Percentiles rank a stretch among this genome's conserved stretches.
Evolutionary conservation across 2,797 vertebrate genomes (phyloP).

Genomic region (Lagodon rhomboides): DNA sequence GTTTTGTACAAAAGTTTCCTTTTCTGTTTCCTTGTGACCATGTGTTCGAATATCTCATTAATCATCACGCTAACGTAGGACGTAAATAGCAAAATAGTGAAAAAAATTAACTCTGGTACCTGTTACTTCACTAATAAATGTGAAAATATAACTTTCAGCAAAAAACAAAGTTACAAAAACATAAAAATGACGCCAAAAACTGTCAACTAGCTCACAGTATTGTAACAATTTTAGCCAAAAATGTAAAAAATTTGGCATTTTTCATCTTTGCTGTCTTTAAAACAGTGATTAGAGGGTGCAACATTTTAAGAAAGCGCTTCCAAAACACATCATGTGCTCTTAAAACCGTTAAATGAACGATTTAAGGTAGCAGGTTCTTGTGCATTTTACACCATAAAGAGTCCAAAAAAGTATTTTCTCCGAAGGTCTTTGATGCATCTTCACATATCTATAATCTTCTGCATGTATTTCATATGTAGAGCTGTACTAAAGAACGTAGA

Average conservation of each 20-base stretch:
- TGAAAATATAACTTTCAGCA: neutral
- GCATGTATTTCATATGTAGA: no score
- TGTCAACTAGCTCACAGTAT: neutral
- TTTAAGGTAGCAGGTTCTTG: neutral
- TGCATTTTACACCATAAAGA: no score
- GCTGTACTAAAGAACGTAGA: no score
- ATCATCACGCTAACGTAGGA: neutral
- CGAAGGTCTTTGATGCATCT: no score
- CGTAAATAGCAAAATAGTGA: neutral
- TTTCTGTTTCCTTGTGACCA: neutral
- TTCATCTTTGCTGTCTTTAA: neutral
- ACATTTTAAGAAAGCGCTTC: neutral
- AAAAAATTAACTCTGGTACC: neutral
- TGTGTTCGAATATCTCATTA: neutral
- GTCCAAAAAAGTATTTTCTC: no score
- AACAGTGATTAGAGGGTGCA: neutral
- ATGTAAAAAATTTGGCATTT: no score
- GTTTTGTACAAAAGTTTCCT: slow-evolving; percentile 41
- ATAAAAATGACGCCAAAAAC: neutral
- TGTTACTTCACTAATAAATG: neutral
- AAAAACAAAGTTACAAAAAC: neutral
- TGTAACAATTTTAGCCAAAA: neutral
- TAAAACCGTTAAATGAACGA: neutral
- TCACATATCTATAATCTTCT: no score
- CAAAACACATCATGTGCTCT: neutral